A percentile compares a stretch with the other conserved stretches of the same genome.
These are phyloP conservation scores for Lithosia quadra DNA, from an alignment of 2,888 invertebrate species.

Conservation along the genomic window DNA sequence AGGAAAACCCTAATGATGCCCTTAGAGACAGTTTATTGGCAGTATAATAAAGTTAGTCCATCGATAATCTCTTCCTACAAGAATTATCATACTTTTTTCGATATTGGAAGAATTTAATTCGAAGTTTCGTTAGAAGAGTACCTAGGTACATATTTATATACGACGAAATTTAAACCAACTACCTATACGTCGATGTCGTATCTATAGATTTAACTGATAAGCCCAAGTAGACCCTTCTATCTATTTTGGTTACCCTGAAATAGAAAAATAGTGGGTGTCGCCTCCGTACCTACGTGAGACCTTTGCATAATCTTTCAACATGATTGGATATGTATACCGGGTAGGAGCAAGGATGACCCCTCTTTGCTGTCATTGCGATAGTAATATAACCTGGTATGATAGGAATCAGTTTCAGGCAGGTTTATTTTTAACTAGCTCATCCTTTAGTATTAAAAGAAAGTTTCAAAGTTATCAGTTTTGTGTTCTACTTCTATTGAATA, in stretches of 20 bases:
- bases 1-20: not conserved
- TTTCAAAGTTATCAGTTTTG: too few relatives aligned
- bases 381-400: conserved; percentile 6
- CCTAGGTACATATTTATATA: not conserved
- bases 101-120: too few relatives aligned
- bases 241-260: conserved; percentile 21
- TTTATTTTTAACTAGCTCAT: too few relatives aligned
- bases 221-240: conserved; percentile 10
- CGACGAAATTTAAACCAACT: not conserved
- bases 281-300: conserved; percentile 17
- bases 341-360: conserved; percentile 21
- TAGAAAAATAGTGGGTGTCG: conserved; percentile 24
- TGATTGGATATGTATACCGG: conserved; percentile 38
- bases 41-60: not conserved
- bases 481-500: too few relatives aligned
- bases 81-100: not conserved
- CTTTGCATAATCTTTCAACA: conserved; percentile 42
- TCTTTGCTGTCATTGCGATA: conserved; percentile 10
- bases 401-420: conserved; percentile 2
- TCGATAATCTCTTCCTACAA: not conserved
- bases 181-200: conserved; percentile 7
- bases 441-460: too few relatives aligned
- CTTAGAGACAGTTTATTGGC: not conserved
- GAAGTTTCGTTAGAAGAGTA: not conserved
- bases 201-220: not conserved